Evolutionary conservation across 2,113 vertebrate species (phyloP), one percentile per base, ranked within the genome.

Genomic region (Grallaria varia): DNA sequence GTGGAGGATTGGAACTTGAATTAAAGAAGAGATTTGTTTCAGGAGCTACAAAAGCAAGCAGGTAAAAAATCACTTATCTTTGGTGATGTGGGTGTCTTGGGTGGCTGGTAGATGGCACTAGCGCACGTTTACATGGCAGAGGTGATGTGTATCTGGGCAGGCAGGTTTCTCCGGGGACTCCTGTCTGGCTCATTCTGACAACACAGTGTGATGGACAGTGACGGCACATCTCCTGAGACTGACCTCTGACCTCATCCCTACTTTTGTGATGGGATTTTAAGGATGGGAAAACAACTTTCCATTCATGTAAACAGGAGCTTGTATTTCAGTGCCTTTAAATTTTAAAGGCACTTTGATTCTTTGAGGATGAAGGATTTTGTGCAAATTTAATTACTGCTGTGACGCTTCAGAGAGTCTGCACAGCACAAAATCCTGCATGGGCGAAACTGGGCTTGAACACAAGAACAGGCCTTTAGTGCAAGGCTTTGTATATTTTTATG

Each of bases 21-120:
- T 55, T 68, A 3, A 73, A 84, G 82, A 62, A 23, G 1, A 47
- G 14, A 11, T 58, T 89, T 69, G 2, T 28, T 72, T 75, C 59
- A 68, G 39, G 35, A 71, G 35, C 6, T 55, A 31, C 33, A 42
- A 50, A 77, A 82, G 59, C 9, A 21, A 11, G 40, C 30, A 67
- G 15, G 14, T 5, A 37, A 28, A 69, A 62, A 37, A 9, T 8
- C 8, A 1, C 2, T 67, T 24, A 2, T 58, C 10, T 69, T 68
- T 10, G 25, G 22, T 24, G 39, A 6, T 33, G 44, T 55, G 33
- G 15, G 4, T 90, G 44, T 35, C 37, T 59, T 62, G 35, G 3
- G 31, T 85, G 67, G 52, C 85, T 86, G 83, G 56, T 78, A 95
- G 83, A 40, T 88, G 92, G 92, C 95, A 84, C 82, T 39, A 80